A percentile compares a stretch with the other conserved stretches of the same genome.
Evolutionary conservation across 2,797 vertebrate species (phyloP).

Genomic region (Chaetophractus vellerosus): DNA sequence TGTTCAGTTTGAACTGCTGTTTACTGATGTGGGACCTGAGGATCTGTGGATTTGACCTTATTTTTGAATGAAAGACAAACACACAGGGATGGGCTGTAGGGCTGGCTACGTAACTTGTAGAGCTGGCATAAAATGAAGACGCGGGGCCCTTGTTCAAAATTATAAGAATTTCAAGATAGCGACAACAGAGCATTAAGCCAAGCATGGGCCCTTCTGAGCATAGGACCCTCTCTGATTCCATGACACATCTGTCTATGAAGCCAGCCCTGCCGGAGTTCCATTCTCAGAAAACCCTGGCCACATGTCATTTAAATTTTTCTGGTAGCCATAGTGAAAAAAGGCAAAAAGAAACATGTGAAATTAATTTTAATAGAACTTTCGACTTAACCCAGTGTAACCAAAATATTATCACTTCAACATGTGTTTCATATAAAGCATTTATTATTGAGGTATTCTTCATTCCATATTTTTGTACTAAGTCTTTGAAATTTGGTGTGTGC

Average conservation of each 20-base stretch:
- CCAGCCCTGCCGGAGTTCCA: fast-evolving
- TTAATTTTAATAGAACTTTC: slow-evolving; percentile 47
- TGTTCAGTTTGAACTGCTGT: not conserved
- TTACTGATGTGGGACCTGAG: not conserved
- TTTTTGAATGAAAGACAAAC: not conserved
- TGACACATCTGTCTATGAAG: fast-evolving
- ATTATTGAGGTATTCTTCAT: not conserved
- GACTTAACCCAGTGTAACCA: not conserved
- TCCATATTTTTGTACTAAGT: slow-evolving; percentile 2
- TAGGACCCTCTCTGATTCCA: not conserved
- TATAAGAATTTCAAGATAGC: not conserved
- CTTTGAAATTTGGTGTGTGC: not conserved
- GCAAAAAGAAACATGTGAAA: not conserved
- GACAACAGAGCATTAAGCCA: not conserved
- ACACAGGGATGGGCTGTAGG: not conserved
- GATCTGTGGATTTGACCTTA: not conserved
- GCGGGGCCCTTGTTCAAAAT: not conserved
- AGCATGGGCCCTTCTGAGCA: not conserved
- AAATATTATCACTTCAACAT: slow-evolving; percentile 18
- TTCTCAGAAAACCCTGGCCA: not conserved
- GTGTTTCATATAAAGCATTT: not conserved
- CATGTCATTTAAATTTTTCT: slow-evolving; percentile 59
- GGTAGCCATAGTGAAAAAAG: not conserved
- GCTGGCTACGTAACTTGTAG: not conserved
- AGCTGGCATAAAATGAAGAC: not conserved